Base-by-base conservation (phyloP, 2,888 invertebrate species). In the Serrognathus titanus region DNA sequence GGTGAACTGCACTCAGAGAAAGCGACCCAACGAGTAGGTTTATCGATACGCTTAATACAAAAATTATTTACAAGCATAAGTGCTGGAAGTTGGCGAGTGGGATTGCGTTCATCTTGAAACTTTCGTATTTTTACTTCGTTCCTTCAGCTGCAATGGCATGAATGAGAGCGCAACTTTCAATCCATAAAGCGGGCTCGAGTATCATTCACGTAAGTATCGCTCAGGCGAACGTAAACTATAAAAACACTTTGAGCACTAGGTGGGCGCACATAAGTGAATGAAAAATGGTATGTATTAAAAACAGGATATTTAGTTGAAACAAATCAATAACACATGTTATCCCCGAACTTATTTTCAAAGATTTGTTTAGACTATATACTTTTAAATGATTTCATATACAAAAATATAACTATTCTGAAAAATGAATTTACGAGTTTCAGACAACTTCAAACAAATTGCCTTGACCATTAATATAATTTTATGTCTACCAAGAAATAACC, bases 1-100 rank as follows among this genome's bases (percentile, higher is more conserved):
- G 49, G 48, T 49, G 49, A 49, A 49, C 49, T 36, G 49, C 49
- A 37, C 49, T 37, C 49, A 38, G 49, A 48, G 48, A 49, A 49
- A 49, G 49, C 49, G 36, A 16, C 37, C 36, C 48, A 11, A 48
- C 37, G 43, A 43, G 43, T 43, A 43, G 43, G 43, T 43, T 43
- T 43, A 43, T 43, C 43, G 43, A 43, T 43, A 43, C 20, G 43
- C 24, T 43, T 43, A 43, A 43, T 43, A 43, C 43, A 43, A 43
- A 43, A 43, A 43, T 16, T 43, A 43, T 43, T 43, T 43, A 43
- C 43, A 43, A 43, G 43, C 20, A 43, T 43, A 11, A 20, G 43
- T 16, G 20, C 43, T 13, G 20, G 43, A 43, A 43, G 20, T 43
- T 13, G 20, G 43, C 43, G 43, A 11, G 43, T 43, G 43, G 43